These are phyloP conservation scores for Alligator sinensis DNA, from an alignment of 2,113 vertebrate genomes.

Conservation along the genomic window DNA sequence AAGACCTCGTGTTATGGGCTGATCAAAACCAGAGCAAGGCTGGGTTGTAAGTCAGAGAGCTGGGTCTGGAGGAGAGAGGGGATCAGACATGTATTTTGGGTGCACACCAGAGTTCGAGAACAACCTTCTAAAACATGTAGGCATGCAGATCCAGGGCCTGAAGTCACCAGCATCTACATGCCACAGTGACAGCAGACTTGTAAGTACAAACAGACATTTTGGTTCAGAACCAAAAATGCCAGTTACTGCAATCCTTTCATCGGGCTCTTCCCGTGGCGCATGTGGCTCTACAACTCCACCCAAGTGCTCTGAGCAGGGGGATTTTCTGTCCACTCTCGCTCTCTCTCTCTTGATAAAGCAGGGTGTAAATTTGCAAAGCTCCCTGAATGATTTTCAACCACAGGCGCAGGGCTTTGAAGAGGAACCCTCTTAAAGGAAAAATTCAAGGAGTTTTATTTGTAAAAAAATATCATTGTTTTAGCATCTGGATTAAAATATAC, in stretches of 20 bases:
- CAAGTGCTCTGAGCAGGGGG: not conserved
- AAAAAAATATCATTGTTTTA: conserved; percentile 43
- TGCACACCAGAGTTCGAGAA: not conserved
- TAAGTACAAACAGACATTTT: fast-evolving
- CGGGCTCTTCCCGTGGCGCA: not conserved
- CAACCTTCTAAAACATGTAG: not conserved
- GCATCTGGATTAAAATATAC: not conserved
- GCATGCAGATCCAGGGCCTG: not conserved
- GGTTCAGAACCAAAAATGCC: not conserved
- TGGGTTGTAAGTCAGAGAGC: not conserved
- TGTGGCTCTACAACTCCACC: not conserved
- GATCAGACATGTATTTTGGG: not conserved
- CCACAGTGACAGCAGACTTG: not conserved
- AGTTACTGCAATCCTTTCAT: no score
- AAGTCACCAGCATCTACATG: not conserved
- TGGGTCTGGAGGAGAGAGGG: not conserved
- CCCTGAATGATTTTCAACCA: conserved; percentile 22
- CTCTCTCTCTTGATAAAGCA: not conserved
- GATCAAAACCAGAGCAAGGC: not conserved
- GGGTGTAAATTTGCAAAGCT: not conserved
- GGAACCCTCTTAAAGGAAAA: not conserved
- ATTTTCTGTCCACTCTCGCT: no score
- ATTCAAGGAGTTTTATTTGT: conserved; percentile 53
- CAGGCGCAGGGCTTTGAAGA: not conserved
- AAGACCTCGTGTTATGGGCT: not conserved